phyloP scores from a whole-genome alignment of 2,113 vertebrate genomes.

The Campylorhamphus procurvoides region DNA sequence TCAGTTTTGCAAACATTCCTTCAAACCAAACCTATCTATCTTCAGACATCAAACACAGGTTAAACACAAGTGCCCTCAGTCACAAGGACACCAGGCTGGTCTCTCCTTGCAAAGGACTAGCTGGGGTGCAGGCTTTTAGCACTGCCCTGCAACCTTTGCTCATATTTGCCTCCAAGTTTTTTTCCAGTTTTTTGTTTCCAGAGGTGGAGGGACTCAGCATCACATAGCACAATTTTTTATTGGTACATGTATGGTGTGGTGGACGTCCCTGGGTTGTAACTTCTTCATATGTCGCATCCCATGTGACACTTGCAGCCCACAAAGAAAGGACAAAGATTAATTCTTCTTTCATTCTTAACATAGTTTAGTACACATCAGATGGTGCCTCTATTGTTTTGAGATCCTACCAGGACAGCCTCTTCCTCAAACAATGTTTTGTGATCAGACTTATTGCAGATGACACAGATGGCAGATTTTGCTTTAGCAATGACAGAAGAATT shows the following conservation, averaged over 20 bases:
- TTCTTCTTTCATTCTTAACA: not conserved
- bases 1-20: not conserved
- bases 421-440: not conserved
- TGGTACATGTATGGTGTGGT: not conserved
- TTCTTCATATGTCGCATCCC: not conserved
- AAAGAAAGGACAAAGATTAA: not conserved
- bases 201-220: not conserved
- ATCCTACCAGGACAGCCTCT: not conserved
- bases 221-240: not conserved
- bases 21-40: not conserved
- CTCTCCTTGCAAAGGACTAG: not conserved
- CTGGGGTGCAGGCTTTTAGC: not conserved
- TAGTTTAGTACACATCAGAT: not conserved
- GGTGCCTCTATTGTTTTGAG: not conserved
- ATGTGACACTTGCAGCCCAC: not conserved
- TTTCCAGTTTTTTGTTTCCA: not conserved
- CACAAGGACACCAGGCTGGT: not conserved
- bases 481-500: not conserved
- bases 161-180: not conserved
- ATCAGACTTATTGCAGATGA: not conserved
- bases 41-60: not conserved
- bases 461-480: not conserved
- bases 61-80: not conserved
- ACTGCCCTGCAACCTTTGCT: not conserved
- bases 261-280: not conserved